Conservation (phyloP, 2,888 invertebrate genomes). For the Theodoxus fluviatilis region DNA sequence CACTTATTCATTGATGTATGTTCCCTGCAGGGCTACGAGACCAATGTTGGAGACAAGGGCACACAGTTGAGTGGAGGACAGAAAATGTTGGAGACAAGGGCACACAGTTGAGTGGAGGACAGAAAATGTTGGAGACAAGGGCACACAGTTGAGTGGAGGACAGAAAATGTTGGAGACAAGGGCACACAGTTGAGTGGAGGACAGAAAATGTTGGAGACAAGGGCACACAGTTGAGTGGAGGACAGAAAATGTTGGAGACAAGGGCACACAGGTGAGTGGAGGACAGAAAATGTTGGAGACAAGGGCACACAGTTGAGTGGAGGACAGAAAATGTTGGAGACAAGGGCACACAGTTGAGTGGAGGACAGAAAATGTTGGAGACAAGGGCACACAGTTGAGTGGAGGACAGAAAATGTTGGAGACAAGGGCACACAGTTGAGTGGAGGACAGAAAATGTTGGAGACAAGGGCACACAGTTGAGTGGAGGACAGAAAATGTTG, state of each 20-base stretch:
- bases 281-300: conserved; percentile 37
- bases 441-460: conserved; percentile 37
- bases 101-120: conserved; percentile 33
- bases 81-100: conserved; percentile 35
- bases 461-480: conserved; percentile 32
- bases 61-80: conserved; percentile 35
- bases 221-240: conserved; percentile 33
- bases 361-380: conserved; percentile 37
- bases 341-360: conserved; percentile 32
- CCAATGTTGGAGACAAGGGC: conserved; percentile 33
- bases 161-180: conserved; percentile 35
- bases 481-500: conserved; percentile 37
- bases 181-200: conserved; percentile 34
- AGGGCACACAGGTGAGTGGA: conserved; percentile 33
- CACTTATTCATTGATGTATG: background rate
- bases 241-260: conserved; percentile 36
- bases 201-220: conserved; percentile 35
- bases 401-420: conserved; percentile 37
- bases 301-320: conserved; percentile 33
- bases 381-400: conserved; percentile 31
- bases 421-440: conserved; percentile 32
- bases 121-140: conserved; percentile 35
- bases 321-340: conserved; percentile 37
- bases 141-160: conserved; percentile 33
- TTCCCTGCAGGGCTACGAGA: conserved; percentile 41